Evolutionary conservation across 2,113 vertebrate species (phyloP), one percentile per base, ranked within the genome.

Genomic region (Procapra przewalskii): DNA sequence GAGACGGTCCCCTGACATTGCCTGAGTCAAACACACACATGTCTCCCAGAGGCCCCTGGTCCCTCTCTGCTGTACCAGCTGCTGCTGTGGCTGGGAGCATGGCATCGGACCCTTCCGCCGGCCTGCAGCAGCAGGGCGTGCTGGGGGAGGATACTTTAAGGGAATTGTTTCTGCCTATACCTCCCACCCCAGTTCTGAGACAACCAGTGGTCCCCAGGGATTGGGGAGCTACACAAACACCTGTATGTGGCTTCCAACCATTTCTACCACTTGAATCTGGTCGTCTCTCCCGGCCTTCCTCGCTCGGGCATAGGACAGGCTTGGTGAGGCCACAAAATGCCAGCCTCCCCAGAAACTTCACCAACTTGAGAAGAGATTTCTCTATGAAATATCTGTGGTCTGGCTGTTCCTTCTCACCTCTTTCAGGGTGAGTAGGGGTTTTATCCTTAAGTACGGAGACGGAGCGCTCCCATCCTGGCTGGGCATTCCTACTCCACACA

Each of bases 311-410:
- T 3, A 50, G 54, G 88, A 33, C 19, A 31, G 33, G 8, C 21
- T 50, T 21, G 0, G 12, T 0, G 11, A 62, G 1, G 27, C 9
- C 19, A 52, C 62, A 29, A 57, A 84, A 19, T 0, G 0, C 75
- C 71, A 36, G 40, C 77, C 43, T 80, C 81, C 33, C 88, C 50
- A 60, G 88, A 92, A 67, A 92, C 48, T 54, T 67, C 90, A 33
- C 0, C 27, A 40, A 77, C 59, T 11, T 9, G 77, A 33, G 80
- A 77, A 62, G 64, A 62, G 29, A 25, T 27, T 59, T 57, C 75
- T 88, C 88, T 16, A 40, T 4, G 55, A 48, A 33, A 54, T 48
- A 19, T 80, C 17, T 82, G 21, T 8, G 43, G 82, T 55, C 87
- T 48, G 60, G 75, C 13, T 29, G 82, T 86, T 55, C 17, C 52